Evolutionary conservation across 2,113 vertebrate species (phyloP), one percentile per base, ranked within the genome.

Genomic region (Ctenodactylus gundi): DNA sequence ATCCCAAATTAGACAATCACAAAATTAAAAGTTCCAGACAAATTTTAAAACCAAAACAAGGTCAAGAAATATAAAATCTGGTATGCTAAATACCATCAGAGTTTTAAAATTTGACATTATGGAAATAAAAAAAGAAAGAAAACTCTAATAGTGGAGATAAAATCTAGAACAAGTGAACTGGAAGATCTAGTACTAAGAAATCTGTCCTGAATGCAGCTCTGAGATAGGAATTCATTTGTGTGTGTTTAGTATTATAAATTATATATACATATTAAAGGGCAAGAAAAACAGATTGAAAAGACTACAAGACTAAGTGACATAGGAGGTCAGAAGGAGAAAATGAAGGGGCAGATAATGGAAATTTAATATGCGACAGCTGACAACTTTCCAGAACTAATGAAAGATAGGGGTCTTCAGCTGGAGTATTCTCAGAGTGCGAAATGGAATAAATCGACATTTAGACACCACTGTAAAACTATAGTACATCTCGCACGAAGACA

Each of bases 341-440:
- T n/a, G n/a, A 1, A 36, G 51, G 20, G 10, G 18, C 21, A 31
- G 76, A 87, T 55, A 78, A 90, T 4, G 11, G 34, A 65, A 65
- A 84, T 39, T 75, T 92, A 57, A 23, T 27, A 85, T n/a, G 55
- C 31, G 80, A 81, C 29, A 41, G 55, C 51, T 72, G 76, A 53
- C 49, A 53, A 58, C 64, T 85, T 90, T 88, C 21, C 34, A 93
- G 65, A 92, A 84, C 20, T 53, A 76, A 83, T 84, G 80, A 85
- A 92, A 93, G 53, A 80, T 9, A 49, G 12, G n/a, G 60, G n/a
- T 76, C 41, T 31, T 73, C 72, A 72, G 20, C 72, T 85, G 25
- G 13, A 70, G 25, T 53, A 34, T 44, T 87, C 49, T 65, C 44
- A 91, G 62, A 90, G 65, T 34, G 65, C 21, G 55, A 77, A 15